Percentiles rank a stretch among this genome's conserved stretches.
Conservation (phyloP, 2,888 invertebrate genomes). For the Emmelina monodactyla region DNA sequence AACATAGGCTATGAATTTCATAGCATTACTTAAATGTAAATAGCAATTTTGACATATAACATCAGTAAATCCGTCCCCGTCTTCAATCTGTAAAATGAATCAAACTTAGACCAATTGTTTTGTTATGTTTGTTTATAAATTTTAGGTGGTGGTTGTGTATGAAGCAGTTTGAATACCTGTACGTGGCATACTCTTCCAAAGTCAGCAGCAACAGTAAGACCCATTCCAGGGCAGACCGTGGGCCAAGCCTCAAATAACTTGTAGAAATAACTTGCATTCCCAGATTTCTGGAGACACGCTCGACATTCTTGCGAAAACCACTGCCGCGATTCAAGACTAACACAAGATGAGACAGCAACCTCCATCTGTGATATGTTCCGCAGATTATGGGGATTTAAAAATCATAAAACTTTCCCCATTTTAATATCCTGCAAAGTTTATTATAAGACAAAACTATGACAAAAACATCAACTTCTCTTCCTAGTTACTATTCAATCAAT, state of each 20-base stretch:
- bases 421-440: too few species aligned
- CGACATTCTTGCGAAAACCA: slow-evolving; percentile 34
- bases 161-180: slow-evolving; percentile 20
- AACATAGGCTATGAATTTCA: slow-evolving; percentile 28
- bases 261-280: slow-evolving; percentile 19
- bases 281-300: slow-evolving; percentile 30
- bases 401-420: too few species aligned
- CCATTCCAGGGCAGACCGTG: slow-evolving; percentile 34
- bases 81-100: slow-evolving; percentile 27
- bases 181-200: slow-evolving; percentile 34
- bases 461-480: too few species aligned
- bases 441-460: too few species aligned
- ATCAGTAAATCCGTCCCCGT: slow-evolving; percentile 34
- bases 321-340: too few species aligned
- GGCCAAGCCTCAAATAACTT: slow-evolving; percentile 36
- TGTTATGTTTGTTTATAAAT: neutral
- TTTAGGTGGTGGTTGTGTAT: neutral
- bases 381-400: too few species aligned
- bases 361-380: too few species aligned
- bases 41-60: slow-evolving; percentile 36
- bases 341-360: too few species aligned
- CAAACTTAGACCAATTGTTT: neutral
- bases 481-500: too few species aligned
- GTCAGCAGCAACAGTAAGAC: slow-evolving; percentile 37
- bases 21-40: slow-evolving; percentile 27